These are phyloP conservation scores for Pardosa pseudoannulata DNA, from an alignment of 2,888 invertebrate species.

Conservation along the genomic window DNA sequence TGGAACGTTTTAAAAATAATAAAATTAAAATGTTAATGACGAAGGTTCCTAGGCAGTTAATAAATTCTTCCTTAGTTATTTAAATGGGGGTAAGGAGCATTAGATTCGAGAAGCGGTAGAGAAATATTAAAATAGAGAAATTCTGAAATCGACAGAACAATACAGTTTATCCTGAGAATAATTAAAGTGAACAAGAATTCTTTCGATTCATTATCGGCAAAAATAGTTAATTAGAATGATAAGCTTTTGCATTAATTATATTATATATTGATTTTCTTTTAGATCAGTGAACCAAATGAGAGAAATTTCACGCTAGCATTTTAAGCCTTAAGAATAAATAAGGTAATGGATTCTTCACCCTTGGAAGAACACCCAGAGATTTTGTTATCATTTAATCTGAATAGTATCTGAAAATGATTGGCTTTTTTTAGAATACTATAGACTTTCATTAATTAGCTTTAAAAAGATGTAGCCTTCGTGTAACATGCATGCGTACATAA, in stretches of 20 bases:
- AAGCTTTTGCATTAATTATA: not conserved
- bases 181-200: not conserved
- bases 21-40: too few relatives aligned
- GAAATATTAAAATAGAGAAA: too few relatives aligned
- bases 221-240: conserved; percentile 2
- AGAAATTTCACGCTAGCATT: not conserved
- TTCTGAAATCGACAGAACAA: not conserved
- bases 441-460: too few relatives aligned
- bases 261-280: not conserved
- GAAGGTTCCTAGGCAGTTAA: too few relatives aligned
- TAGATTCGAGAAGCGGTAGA: too few relatives aligned
- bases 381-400: not conserved
- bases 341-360: not conserved
- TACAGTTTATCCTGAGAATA: not conserved
- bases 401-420: not conserved
- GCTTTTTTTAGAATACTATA: too few relatives aligned
- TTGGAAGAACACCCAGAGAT: not conserved
- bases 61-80: too few relatives aligned
- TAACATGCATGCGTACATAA: too few relatives aligned
- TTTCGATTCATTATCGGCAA: not conserved
- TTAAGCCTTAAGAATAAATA: too few relatives aligned
- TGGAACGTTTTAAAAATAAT: too few relatives aligned
- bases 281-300: not conserved
- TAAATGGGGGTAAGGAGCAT: too few relatives aligned
- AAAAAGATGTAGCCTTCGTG: too few relatives aligned